Evolutionary conservation across 2,888 invertebrate species (phyloP).

Genomic region (Dicyrtoma fusca): DNA sequence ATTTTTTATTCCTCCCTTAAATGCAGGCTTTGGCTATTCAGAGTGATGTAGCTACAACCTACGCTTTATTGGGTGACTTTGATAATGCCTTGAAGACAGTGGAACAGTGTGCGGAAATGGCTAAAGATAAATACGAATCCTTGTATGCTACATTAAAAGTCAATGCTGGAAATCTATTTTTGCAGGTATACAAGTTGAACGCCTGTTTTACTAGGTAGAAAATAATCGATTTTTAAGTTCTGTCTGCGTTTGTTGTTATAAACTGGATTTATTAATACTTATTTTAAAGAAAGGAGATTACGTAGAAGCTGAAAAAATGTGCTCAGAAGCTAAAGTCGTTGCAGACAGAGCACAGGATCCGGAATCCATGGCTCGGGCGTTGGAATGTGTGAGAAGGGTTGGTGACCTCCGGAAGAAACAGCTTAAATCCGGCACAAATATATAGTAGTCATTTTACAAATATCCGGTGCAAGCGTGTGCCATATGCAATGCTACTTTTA

Average conservation of each 20-base stretch:
- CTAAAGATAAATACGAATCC: slow-evolving; percentile 46
- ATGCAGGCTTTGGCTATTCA: slow-evolving; percentile 36
- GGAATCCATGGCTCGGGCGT: slow-evolving; percentile 47
- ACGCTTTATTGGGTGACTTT: slow-evolving; percentile 50
- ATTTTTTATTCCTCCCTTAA: no score
- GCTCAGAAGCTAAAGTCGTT: slow-evolving; percentile 49
- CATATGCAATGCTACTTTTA: no score
- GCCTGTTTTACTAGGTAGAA: no score
- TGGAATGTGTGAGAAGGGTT: slow-evolving; percentile 45
- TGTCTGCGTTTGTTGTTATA: no score
- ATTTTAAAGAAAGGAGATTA: slow-evolving; percentile 52
- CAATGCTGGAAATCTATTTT: slow-evolving; percentile 52
- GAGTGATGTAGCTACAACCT: slow-evolving; percentile 43
- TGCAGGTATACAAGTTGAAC: slow-evolving; percentile 44
- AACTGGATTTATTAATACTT: not conserved
- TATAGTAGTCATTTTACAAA: no score
- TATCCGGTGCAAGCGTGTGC: no score
- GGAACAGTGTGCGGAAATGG: slow-evolving; percentile 42
- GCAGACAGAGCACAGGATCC: slow-evolving; percentile 48
- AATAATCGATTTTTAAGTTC: not conserved
- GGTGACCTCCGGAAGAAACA: slow-evolving; percentile 2
- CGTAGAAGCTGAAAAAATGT: slow-evolving; percentile 50
- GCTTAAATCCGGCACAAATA: no score
- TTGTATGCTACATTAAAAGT: slow-evolving; percentile 50
- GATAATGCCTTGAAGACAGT: slow-evolving; percentile 50